phyloP scores from a whole-genome alignment of 2,888 invertebrate species.

The Parascotia fuliginaria region DNA sequence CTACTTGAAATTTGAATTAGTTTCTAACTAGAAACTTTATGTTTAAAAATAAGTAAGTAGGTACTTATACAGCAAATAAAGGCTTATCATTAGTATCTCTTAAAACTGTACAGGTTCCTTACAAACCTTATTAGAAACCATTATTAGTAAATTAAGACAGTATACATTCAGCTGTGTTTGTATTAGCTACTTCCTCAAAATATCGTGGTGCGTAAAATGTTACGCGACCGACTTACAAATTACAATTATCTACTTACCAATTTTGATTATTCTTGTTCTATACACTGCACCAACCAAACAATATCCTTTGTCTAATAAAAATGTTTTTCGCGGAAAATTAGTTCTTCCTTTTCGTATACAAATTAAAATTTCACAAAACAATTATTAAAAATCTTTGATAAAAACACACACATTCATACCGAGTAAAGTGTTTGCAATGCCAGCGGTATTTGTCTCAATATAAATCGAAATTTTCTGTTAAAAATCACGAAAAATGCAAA shows the following conservation, averaged over 20 bases:
- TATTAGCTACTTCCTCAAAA: conserved; percentile 16
- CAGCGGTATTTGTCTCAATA: conserved; percentile 4
- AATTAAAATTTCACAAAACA: conserved; percentile 27
- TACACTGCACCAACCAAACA: conserved; percentile 16
- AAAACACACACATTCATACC: conserved; percentile 24
- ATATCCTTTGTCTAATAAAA: conserved; percentile 29
- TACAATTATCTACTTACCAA: conserved; percentile 35
- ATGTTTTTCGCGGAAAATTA: conserved; percentile 45
- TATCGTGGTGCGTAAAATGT: conserved; percentile 34
- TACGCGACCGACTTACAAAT: conserved; percentile 31
- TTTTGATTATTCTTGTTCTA: conserved; percentile 11
- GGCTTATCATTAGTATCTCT: too few relatives aligned
- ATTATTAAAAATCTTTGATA: conserved; percentile 15
- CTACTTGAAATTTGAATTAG: too few relatives aligned
- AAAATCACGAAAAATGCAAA: conserved; percentile 55
- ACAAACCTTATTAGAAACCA: conserved; percentile 15
- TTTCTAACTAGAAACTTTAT: too few relatives aligned
- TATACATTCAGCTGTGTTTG: conserved; percentile 34
- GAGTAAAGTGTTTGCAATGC: conserved; percentile 19
- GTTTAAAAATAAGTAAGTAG: too few relatives aligned
- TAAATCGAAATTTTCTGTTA: conserved; percentile 38
- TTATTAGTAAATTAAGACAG: conserved; percentile 5
- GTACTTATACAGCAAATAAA: too few relatives aligned
- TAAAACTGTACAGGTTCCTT: not conserved
- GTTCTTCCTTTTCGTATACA: conserved; percentile 26